Base-by-base conservation (phyloP, 2,113 vertebrate species). In the Centrocercus urophasianus region DNA sequence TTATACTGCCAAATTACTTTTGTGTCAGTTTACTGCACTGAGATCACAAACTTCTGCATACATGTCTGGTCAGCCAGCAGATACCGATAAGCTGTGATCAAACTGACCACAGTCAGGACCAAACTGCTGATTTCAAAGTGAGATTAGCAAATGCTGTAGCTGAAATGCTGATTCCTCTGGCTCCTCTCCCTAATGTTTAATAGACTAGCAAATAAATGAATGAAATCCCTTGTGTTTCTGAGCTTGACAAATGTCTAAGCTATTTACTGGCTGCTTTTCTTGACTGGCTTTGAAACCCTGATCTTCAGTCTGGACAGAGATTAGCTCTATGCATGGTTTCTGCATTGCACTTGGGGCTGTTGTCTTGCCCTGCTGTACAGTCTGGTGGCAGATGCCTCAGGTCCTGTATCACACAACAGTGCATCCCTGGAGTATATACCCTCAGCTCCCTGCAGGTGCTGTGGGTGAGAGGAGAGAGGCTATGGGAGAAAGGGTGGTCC, bases 241-340 rank as follows among this genome's bases (percentile, higher is more conserved):
- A 75, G 78, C 75, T 54, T 65, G 90, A 32, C 61, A 72, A 91
- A 72, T 0, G 20, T 70, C 91, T 96, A 90, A 93, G 86, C 73
- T 92, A 83, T 85, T 96, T 86, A 59, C 65, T 18, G 32, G 73
- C 61, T 20, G 73, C 43, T 28, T 88, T 95, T 83, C 89, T 91
- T 75, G 80, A 42, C 43, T 64, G 54, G 36, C 36, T 90, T 84
- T 82, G 80, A 72, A 95, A 94, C 83, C 83, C 76, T 96, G 89
- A 93, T 93, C 89, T 94, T 84, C 92, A 92, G 95, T 95, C 92
- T 96, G 92, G 92, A 92, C 91, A 86, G 92, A 95, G 93, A 88
- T 93, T 93, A 93, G 57, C 28, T 82, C 38, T 78, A 20, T 57
- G 64, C 59, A 54, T 69, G 17, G 17, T 64, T 64, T 64, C 61